phyloP scores from a whole-genome alignment of 2,113 vertebrate genomes.

The Paratilapia polleni region DNA sequence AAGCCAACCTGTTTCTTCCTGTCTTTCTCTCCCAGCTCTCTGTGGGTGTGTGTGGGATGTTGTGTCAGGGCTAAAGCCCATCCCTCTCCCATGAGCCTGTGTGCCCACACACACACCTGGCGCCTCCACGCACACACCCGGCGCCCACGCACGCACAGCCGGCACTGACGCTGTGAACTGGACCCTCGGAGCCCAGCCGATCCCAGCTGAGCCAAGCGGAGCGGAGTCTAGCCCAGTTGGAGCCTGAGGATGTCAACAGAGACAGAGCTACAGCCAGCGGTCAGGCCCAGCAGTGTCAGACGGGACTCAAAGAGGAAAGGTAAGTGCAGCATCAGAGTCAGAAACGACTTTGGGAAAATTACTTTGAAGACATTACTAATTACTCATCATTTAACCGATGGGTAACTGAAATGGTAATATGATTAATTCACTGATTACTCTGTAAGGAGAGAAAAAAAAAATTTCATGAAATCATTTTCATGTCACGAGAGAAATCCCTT shows the following conservation, averaged over 20 bases:
- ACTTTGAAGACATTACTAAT: neutral
- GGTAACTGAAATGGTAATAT: neutral
- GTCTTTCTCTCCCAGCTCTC: conserved; percentile 61
- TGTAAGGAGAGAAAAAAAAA: neutral
- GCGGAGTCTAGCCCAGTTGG: conserved; percentile 67
- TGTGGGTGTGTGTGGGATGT: conserved; percentile 89
- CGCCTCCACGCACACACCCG: conserved; percentile 74
- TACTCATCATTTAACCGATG: neutral
- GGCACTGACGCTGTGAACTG: conserved; percentile 70
- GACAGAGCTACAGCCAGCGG: conserved; percentile 99
- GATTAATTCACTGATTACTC: neutral
- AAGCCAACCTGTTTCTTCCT: conserved; percentile 43
- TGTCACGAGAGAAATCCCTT: neutral
- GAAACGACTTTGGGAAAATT: neutral
- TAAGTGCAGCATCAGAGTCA: conserved; percentile 55
- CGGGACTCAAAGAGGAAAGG: conserved; percentile 99
- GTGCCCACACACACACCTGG: conserved; percentile 79
- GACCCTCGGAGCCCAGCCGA: conserved; percentile 62
- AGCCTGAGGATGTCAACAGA: conserved; percentile 97
- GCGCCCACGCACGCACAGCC: conserved; percentile 69
- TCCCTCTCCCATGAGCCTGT: conserved; percentile 95
- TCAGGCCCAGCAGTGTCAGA: conserved; percentile 98
- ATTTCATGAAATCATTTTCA: neutral
- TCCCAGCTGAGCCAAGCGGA: conserved; percentile 61
- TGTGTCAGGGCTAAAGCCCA: conserved; percentile 84